Base-by-base conservation (phyloP, 2,113 vertebrate species). In the Larimichthys polyactis region DNA sequence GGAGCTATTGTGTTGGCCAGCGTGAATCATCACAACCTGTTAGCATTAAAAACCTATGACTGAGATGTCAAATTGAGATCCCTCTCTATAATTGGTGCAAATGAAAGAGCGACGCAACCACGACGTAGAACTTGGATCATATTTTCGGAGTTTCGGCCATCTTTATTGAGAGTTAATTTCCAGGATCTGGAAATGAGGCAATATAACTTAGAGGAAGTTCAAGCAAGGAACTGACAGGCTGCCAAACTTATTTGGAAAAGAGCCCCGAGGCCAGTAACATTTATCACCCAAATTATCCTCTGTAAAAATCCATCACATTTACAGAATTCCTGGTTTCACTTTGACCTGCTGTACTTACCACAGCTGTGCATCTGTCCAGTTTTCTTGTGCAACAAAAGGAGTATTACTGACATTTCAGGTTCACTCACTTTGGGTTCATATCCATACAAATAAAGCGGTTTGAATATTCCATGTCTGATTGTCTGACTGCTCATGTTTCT, bases 11-110 rank as follows among this genome's bases (percentile, higher is more conserved):
- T 88, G 58, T 65, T 17, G 67, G 77, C 52, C 86, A 81, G 68
- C 83, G 12, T 79, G 79, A 89, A 69, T 81, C 29, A 85, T 88
- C 24, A 78, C 46, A 81, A 67, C 71, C 2, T 62, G 51, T 84
- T 90, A 79, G 46, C 76, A 43, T 62, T 83, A 70, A 78, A 78
- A 79, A 16, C 49, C 63, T 58, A 52, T 52, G 69, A 57, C 57
- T 17, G 46, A 81, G 32, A 66, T 69, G 48, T 65, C 19, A 32
- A 15, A 54, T 17, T 63, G 5, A 64, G 46, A 58, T 17, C 9
- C 20, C 3, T 11, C 29, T 24, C 15, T 24, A 17, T 52, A 43
- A 57, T 52, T 15, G 17, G 3, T 46, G 40, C 20, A 14, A 32
- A 54, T 24, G 32, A 32, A 44, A 19, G 15, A 2, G 2, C 11